Evolutionary conservation across 2,113 vertebrate species (phyloP), one percentile per base, ranked within the genome.

Genomic region (Mastomys natalensis): DNA sequence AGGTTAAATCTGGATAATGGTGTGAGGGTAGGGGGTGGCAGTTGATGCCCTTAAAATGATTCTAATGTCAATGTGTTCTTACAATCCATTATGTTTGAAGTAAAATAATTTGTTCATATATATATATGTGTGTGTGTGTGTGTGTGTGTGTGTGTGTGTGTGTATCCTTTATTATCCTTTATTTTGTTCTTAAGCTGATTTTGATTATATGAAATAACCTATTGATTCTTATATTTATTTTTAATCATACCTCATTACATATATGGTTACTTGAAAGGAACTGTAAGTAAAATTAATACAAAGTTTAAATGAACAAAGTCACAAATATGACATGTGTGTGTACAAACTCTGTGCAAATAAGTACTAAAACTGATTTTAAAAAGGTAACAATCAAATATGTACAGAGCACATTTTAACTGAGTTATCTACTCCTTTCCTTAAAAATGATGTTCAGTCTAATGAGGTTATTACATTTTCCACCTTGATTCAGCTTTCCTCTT

Each of bases 1-100:
- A 94, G n/a, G 55, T 95, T 34, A 94, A 87, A 84, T 31, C 81
- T 64, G 40, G 55, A 62, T 45, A 64, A 84, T 84, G 58, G 1
- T 43, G 24, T 60, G 3, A 2, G 8, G 26, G 1, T 29, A 43
- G 15, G 7, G 29, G 7, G 34, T 21, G 73, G 1, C 15, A 92
- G 29, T 5, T n/a, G 15, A 70, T 48, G 21, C 21, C 22, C 29
- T 95, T 26, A 60, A 13, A 64, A n/a, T 70, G 4, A 96, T 10
- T 90, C 19, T 68, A 88, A 16, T 17, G 9, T 26, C 51, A 90
- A n/a, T 4, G 12, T 55, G 5, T 48, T 87, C 31, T 87, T 92
- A 10, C 0, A 94, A 13, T 73, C 3, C 31, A 74, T 29, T 8
- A n/a, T 51, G 1, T 7, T 51, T 48, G 62, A 90, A 55, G 19